Percentiles rank a stretch among this genome's conserved stretches.
Evolutionary conservation across 2,888 invertebrate species (phyloP).

Genomic region (Nomada flava): DNA sequence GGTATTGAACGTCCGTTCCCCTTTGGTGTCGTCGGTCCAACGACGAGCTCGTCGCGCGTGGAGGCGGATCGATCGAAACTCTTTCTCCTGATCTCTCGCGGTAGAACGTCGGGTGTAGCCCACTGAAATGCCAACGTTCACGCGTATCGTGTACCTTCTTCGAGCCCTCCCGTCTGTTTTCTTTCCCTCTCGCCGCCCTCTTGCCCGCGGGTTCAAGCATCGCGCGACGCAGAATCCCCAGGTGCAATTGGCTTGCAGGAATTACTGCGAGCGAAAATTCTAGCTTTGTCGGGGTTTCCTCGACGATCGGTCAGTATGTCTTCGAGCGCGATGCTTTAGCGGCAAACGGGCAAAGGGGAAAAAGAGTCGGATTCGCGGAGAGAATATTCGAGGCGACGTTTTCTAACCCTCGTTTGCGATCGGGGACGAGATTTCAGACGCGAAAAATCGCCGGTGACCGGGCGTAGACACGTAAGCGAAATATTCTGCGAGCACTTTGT

Average conservation of each 20-base stretch:
- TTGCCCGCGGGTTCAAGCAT: not conserved
- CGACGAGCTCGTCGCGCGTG: not conserved
- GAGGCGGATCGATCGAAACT: constrained; percentile 15
- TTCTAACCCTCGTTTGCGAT: constrained; percentile 58
- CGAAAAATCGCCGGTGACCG: constrained; percentile 34
- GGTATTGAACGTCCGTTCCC: constrained; percentile 6
- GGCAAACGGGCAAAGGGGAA: not conserved
- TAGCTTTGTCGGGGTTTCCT: constrained; percentile 33
- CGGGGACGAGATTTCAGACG: constrained; percentile 40
- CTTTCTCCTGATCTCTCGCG: constrained; percentile 10
- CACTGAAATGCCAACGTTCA: no score
- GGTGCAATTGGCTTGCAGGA: constrained; percentile 36
- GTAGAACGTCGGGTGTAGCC: no score
- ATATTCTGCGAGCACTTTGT: constrained; percentile 54
- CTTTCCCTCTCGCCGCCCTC: not conserved
- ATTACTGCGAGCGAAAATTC: constrained; percentile 17
- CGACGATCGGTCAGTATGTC: constrained; percentile 30
- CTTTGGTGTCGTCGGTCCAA: constrained; percentile 13
- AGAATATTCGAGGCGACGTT: constrained; percentile 15
- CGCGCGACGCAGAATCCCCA: not conserved
- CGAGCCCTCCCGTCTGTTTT: not conserved
- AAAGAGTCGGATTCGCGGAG: constrained; percentile 19
- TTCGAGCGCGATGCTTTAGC: constrained; percentile 7
- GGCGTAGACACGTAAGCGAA: constrained; percentile 21
- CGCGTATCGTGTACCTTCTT: no score